Evolutionary conservation across 2,888 invertebrate species (phyloP), one percentile per base, ranked within the genome.

Genomic region (Limenitis camilla): DNA sequence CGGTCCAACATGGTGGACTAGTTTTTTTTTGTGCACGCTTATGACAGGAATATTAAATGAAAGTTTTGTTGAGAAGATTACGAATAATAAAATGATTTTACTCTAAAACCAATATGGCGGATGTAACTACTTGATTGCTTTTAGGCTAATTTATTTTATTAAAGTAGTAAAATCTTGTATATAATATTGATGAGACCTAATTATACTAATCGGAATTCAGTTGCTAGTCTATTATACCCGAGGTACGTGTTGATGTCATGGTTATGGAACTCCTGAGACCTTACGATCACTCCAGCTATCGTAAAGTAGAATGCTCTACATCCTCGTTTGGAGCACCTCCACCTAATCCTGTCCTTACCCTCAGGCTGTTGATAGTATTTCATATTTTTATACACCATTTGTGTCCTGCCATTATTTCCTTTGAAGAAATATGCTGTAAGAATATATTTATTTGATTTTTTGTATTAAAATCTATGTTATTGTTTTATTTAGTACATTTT

Each of bases 321-420:
- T 0, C 68, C 65, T 11, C 72, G 49, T 10, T 69, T 72, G 0
- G 71, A 72, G 33, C 73, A 74, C 9, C 74, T 61, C 72, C 73
- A 73, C 40, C 74, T 59, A 1, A 67, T 54, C 32, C 65, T 67
- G n/a, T 59, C 56, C 6, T 49, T 48, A 6, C 62, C 63, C 31
- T 68, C 68, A 0, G 56, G 43, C 30, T 71, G 69, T 44, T 69
- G 67, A 31, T 72, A 74, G 50, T 65, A 74, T 52, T 71, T 74
- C 11, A 64, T 61, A 28, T 64, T 61, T 7, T 67, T 69, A 52
- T 69, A 74, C 38, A 72, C 31, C 66, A 74, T 67, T 10, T 67
- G 66, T 7, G 60, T 62, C 31, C 63, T 69, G 0, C 75, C 74
- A 31, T 61, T 61, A 1, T 57, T 39, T 0, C 66, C 54, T 27